Conservation (phyloP, 2,797 vertebrate genomes). For the Vipera ursinii region DNA sequence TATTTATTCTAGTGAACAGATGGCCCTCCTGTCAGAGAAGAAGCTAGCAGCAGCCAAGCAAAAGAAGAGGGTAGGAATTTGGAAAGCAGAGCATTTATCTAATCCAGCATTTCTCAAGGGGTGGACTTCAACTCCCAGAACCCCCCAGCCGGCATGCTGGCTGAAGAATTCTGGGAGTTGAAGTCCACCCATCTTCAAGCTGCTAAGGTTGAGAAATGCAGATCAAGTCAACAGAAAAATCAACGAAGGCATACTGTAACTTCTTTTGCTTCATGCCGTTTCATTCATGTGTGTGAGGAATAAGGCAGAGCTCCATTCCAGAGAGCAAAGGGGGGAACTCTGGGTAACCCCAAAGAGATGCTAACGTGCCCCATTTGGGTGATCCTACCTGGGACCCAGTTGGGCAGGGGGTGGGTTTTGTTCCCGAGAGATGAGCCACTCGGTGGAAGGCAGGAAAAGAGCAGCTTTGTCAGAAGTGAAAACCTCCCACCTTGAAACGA, state of each 20-base stretch:
- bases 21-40: not conserved
- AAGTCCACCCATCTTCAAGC: not conserved
- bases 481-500: not conserved
- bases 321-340: not conserved
- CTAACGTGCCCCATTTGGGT: not conserved
- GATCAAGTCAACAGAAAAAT: not conserved
- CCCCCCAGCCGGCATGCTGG: not conserved
- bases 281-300: not conserved
- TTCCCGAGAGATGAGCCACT: not conserved
- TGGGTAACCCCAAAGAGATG: not conserved
- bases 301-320: not conserved
- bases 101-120: not conserved
- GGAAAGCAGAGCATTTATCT: not conserved
- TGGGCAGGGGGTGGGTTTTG: not conserved
- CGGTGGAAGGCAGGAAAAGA: not conserved
- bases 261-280: not conserved
- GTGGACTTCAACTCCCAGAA: not conserved
- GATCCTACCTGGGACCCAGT: not conserved
- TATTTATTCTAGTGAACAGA: not conserved
- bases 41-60: not conserved
- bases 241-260: not conserved
- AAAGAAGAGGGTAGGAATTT: not conserved
- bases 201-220: not conserved
- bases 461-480: not conserved
- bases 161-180: not conserved